phyloP scores from a whole-genome alignment of 2,888 invertebrate species.

The Biston betularia region DNA sequence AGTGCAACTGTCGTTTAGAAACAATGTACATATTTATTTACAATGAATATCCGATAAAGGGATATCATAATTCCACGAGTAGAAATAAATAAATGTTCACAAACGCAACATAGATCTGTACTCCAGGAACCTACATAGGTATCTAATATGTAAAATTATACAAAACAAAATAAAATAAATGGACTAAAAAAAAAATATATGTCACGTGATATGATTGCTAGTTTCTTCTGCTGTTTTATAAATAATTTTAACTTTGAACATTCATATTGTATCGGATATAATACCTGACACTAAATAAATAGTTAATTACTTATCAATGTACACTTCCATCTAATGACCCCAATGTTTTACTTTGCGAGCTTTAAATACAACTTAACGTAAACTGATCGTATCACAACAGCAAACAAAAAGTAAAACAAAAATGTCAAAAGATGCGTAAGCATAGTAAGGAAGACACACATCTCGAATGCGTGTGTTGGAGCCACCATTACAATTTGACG shows the following conservation, averaged over 20 bases:
- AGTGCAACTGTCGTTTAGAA: conserved; percentile 14
- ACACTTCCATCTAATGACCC: conserved; percentile 55
- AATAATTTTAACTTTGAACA: conserved; percentile 36
- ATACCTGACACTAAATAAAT: conserved; percentile 69
- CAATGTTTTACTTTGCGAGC: not conserved
- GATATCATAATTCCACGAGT: conserved; percentile 31
- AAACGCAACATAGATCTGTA: conserved; percentile 54
- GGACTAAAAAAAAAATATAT: not conserved
- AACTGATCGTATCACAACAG: conserved; percentile 14
- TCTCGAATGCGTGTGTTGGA: conserved; percentile 45
- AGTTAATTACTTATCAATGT: conserved; percentile 53
- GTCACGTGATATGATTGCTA: conserved; percentile 4
- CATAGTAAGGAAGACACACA: conserved; percentile 33
- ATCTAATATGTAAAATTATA: conserved; percentile 27
- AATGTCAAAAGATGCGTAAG: conserved; percentile 23
- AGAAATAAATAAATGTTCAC: conserved; percentile 45
- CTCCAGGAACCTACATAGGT: conserved; percentile 52
- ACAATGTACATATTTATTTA: conserved; percentile 48
- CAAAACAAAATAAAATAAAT: conserved; percentile 21
- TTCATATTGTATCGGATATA: conserved; percentile 52
- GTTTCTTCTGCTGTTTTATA: conserved; percentile 16
- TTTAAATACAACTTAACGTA: conserved; percentile 16
- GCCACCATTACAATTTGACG: conserved; percentile 55
- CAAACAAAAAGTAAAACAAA: conserved; percentile 28
- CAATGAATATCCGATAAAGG: conserved; percentile 41